Base-by-base conservation (phyloP, 92 coral and sea anemone genomes). In the Parazoanthus swiftii region DNA sequence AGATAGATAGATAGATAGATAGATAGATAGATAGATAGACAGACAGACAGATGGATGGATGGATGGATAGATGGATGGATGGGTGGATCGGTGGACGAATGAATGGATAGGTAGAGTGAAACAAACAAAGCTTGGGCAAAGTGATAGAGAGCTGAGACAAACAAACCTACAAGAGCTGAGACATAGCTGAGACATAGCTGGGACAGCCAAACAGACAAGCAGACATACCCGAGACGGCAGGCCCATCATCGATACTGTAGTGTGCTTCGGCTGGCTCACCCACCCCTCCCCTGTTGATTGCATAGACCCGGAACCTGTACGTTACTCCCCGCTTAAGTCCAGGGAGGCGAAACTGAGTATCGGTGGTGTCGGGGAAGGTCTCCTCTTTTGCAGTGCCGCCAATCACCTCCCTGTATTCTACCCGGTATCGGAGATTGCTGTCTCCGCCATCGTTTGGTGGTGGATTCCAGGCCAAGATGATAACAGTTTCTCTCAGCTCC, bases 381-480 rank as follows among this genome's bases (percentile, higher is more conserved):
- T 84, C 87, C 65, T 84, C 87, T n/a, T 48, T 72, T 26, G 87
- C 87, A 2, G 87, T 84, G 5, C 87, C 87, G 0, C 87, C 87
- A 0, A 2, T 8, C 29, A 84, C 79, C 36, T 84, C 68, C 46
- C 48, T 84, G 79, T 84, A 84, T 38, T 48, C 26, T n/a, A 84
- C 87, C 2, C 65, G 44, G 87, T 84, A 84, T 0, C 87, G 79
- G 26, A 84, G 77, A 0, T 84, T 10, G 29, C 29, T 73, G 35
- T 84, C 87, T 7, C 87, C 87, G 20, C 87, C 87, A 84, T 84
- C 78, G 26, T 84, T 58, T 70, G 87, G 87, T 5, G 87, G 87
- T 46, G 77, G 77, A 63, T 84, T 79, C 87, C 87, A 84, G 0
- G 87, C 87, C 79, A 84, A 84, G 39, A 84, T 71, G 26, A 84